Base-by-base conservation (phyloP, 2,888 invertebrate species). In the Heliconius ismenius region DNA sequence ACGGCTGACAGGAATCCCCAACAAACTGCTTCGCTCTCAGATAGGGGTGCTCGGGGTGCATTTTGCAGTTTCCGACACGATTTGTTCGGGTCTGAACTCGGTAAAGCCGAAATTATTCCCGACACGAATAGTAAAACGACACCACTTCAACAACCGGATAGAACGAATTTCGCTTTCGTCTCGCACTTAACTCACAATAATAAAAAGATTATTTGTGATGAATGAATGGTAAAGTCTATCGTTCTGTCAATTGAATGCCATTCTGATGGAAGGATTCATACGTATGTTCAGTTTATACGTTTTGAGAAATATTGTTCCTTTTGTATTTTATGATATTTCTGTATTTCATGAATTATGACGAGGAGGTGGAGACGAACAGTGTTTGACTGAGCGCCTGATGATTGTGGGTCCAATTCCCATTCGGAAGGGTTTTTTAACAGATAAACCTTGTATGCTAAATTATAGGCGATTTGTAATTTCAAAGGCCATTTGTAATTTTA, bases 61-160 rank as follows among this genome's bases (percentile, higher is more conserved):
- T 81, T 81, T 77, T 75, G 75, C 79, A 79, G 77, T 78, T 74
- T 70, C 67, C 79, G 73, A 78, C 78, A 76, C 75, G 81, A 86
- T 87, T 87, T 87, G 84, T 85, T 84, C 86, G 62, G 73, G 76
- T 64, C 74, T 74, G 32, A 65, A 72, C 67, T 72, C 49, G 9
- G 67, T 65, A 73, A 76, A 76, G 65, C 72, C 72, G 60, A 76
- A 76, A 87, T 88, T 86, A 87, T 88, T 87, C 87, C 85, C 81
- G 81, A 83, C 81, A 74, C 75, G 79, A 80, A 81, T 81, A 81
- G 81, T 76, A 73, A 67, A 76, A 82, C 79, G 80, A 79, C 78
- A 78, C 80, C 60, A 68, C 78, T 79, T 78, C 76, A 80, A 79
- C 75, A 74, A 79, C 78, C 79, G 81, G 78, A 79, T 79, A 77